Conservation (phyloP, 2,797 vertebrate genomes). For the Channallabes apus region DNA sequence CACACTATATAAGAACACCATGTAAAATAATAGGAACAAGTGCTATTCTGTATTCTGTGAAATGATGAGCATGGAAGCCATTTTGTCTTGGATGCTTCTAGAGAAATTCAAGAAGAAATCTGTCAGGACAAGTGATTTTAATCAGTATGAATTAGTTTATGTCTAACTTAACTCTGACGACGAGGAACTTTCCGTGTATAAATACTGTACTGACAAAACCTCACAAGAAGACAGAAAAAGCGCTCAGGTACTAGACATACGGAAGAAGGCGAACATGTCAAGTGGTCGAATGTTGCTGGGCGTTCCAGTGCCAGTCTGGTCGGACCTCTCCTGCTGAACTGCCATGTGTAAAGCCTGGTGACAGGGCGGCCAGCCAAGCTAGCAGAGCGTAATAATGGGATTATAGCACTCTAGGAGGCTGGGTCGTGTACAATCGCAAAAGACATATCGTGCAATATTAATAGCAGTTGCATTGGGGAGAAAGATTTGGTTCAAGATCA, state of each 20-base stretch:
- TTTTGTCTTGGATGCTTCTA: background rate
- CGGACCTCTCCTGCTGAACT: constrained; percentile 64
- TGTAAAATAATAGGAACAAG: background rate
- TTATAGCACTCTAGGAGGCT: constrained; percentile 69
- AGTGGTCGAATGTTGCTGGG: constrained; percentile 72
- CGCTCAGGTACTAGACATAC: constrained; percentile 22
- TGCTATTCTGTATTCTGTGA: background rate
- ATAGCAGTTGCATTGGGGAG: background rate
- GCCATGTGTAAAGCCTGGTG: constrained; percentile 69
- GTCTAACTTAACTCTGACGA: background rate
- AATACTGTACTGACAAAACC: background rate
- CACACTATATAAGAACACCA: background rate
- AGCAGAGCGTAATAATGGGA: constrained; percentile 71
- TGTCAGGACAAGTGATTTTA: background rate
- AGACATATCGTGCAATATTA: background rate
- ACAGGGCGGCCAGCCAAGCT: constrained; percentile 66
- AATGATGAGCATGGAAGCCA: background rate
- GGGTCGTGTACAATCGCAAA: constrained; percentile 44
- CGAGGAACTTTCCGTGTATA: background rate
- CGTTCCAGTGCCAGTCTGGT: constrained; percentile 62
- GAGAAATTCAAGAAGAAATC: background rate
- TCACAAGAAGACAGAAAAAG: constrained; percentile 29
- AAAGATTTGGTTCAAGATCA: too few species aligned
- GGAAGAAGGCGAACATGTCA: constrained; percentile 58
- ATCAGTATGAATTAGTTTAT: background rate